These are phyloP conservation scores for Cataglyphis hispanica DNA, from an alignment of 1,140 invertebrate species.

Conservation along the genomic window DNA sequence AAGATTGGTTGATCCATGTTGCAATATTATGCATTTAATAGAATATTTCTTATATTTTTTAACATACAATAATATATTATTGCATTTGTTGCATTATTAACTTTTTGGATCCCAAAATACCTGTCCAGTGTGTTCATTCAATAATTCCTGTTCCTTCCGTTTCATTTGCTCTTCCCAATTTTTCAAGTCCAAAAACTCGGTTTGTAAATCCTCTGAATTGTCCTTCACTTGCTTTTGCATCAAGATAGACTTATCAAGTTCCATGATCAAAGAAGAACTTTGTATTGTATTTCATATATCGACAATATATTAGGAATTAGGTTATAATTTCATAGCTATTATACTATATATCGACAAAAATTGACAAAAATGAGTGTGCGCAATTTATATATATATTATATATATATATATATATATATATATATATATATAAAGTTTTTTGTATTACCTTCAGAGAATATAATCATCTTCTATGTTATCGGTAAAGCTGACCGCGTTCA, in stretches of 20 bases:
- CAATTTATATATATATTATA: too few relatives aligned
- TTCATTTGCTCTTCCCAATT: constrained; percentile 95
- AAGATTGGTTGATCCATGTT: not conserved
- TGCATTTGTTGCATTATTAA: not conserved
- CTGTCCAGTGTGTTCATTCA: constrained; percentile 66
- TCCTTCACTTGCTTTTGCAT: constrained; percentile 91
- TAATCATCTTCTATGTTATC: not conserved
- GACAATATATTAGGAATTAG: too few relatives aligned
- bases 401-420: too few relatives aligned
- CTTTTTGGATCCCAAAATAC: constrained; percentile 56
- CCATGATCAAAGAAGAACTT: constrained; percentile 45
- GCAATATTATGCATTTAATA: not conserved
- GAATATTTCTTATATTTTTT: not conserved
- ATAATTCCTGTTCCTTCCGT: constrained; percentile 90
- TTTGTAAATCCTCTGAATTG: constrained; percentile 91
- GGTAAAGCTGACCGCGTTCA: too few relatives aligned
- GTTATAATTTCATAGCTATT: too few relatives aligned
- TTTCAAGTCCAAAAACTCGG: constrained; percentile 92
- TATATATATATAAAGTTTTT: too few relatives aligned
- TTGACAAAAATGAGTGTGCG: too few relatives aligned
- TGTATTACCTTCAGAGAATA: not conserved
- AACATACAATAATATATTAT: not conserved
- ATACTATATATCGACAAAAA: too few relatives aligned
- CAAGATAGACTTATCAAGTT: constrained; percentile 85
- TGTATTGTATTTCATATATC: too few relatives aligned